Conservation (phyloP, 2,888 invertebrate species). For the Creontiades dilutus region DNA sequence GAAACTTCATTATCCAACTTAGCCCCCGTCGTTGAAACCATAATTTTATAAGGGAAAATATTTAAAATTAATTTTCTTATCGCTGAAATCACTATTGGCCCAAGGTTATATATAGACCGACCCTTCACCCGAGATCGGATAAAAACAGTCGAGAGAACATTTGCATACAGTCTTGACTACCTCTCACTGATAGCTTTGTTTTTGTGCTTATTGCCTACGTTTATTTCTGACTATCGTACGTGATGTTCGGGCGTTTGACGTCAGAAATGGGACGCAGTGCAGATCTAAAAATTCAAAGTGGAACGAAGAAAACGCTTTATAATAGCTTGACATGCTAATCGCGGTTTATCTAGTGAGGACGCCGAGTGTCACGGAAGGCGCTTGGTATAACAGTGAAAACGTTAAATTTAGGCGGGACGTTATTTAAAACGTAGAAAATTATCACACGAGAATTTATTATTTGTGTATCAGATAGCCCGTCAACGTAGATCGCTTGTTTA, state of each 20-base stretch:
- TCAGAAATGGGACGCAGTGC: background rate
- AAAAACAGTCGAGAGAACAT: background rate
- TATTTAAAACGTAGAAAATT: too few species aligned
- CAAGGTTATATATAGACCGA: background rate
- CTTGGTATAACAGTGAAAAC: too few species aligned
- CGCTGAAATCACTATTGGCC: constrained; percentile 18
- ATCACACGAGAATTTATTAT: too few species aligned
- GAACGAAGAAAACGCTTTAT: background rate
- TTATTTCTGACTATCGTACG: background rate
- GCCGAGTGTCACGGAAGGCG: background rate
- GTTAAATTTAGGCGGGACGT: too few species aligned
- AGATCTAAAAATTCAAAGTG: background rate
- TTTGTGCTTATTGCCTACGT: background rate
- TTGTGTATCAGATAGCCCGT: too few species aligned
- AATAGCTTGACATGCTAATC: background rate
- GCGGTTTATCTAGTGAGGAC: background rate
- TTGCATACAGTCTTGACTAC: background rate
- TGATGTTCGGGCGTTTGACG: background rate
- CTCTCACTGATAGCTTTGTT: background rate
- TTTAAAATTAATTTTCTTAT: constrained; percentile 32
- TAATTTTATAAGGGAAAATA: constrained; percentile 28
- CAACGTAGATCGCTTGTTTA: too few species aligned
- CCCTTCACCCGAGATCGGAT: background rate
- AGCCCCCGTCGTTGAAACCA: background rate
- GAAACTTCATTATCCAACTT: background rate